phyloP scores from a whole-genome alignment of 2,113 vertebrate species.

The Pelecanoides urinatrix region DNA sequence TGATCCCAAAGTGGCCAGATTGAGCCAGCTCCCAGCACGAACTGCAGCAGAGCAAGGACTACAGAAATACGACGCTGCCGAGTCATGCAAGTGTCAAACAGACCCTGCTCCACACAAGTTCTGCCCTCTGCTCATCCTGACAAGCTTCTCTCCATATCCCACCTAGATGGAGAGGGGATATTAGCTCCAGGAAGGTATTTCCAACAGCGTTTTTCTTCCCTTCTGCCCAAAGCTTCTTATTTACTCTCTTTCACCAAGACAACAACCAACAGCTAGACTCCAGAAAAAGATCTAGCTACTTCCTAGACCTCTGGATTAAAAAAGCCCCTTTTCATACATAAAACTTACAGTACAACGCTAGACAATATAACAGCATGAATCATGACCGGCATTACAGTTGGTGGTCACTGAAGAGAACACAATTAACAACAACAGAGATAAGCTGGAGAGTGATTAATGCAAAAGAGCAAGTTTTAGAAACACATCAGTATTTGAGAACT shows the following conservation, averaged over 20 bases:
- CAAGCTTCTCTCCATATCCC: not conserved
- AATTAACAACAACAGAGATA: not conserved
- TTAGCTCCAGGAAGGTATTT: not conserved
- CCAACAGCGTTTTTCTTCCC: not conserved
- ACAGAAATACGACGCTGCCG: not conserved
- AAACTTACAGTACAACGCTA: not conserved
- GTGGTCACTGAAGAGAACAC: not conserved
- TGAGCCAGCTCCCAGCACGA: not conserved
- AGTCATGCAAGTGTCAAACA: not conserved
- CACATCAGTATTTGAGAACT: not conserved
- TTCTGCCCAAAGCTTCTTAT: not conserved
- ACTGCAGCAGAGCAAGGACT: not conserved
- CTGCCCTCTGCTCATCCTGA: not conserved
- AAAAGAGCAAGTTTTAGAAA: not conserved
- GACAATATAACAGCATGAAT: not conserved
- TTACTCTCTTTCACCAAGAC: not conserved
- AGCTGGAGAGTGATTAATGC: not conserved
- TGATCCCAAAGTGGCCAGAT: not conserved
- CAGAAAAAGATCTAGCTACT: not conserved
- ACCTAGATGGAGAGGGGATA: not conserved
- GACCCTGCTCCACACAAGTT: not conserved
- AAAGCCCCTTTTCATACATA: not conserved
- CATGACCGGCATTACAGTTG: not conserved
- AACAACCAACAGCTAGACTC: not conserved
- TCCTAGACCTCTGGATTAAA: not conserved